Percentiles rank a stretch among this genome's conserved stretches.
Conservation (phyloP, 2,888 invertebrate species). For the Cyrtodaria siliqua region DNA sequence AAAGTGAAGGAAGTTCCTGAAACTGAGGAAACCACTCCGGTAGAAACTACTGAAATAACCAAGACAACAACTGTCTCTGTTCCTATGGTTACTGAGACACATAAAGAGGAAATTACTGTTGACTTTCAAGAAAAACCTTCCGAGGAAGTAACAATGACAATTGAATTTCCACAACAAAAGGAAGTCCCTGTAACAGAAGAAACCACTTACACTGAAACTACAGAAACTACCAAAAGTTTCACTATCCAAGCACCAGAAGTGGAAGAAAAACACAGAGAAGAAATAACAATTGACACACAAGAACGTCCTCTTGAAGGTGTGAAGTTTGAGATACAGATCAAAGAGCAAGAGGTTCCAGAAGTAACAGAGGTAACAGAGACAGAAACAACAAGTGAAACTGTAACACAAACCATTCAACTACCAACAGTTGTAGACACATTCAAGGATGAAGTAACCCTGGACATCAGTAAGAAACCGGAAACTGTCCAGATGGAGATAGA, state of each 20-base stretch:
- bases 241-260: constrained; percentile 69
- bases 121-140: constrained; percentile 54
- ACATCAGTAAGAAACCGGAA: constrained; percentile 67
- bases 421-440: constrained; percentile 63
- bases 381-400: constrained; percentile 48
- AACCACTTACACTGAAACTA: constrained; percentile 47
- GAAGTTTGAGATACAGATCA: constrained; percentile 53
- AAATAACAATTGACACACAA: constrained; percentile 45
- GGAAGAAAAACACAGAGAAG: constrained; percentile 59
- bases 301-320: constrained; percentile 51
- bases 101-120: constrained; percentile 53
- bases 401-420: constrained; percentile 45
- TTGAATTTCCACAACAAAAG: constrained; percentile 42
- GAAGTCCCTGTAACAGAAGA: constrained; percentile 32
- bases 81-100: constrained; percentile 49
- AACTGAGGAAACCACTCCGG: constrained; percentile 31
- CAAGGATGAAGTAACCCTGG: constrained; percentile 71
- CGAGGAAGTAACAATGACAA: constrained; percentile 57
- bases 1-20: constrained; percentile 41
- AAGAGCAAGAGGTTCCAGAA: constrained; percentile 47
- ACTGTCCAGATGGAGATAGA: constrained; percentile 63
- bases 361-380: constrained; percentile 40
- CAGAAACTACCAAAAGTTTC: constrained; percentile 30
- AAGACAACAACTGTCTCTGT: constrained; percentile 34
- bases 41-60: constrained; percentile 49